These are phyloP conservation scores for Linurgus olivaceus DNA, from an alignment of 2,797 vertebrate genomes.

Conservation along the genomic window DNA sequence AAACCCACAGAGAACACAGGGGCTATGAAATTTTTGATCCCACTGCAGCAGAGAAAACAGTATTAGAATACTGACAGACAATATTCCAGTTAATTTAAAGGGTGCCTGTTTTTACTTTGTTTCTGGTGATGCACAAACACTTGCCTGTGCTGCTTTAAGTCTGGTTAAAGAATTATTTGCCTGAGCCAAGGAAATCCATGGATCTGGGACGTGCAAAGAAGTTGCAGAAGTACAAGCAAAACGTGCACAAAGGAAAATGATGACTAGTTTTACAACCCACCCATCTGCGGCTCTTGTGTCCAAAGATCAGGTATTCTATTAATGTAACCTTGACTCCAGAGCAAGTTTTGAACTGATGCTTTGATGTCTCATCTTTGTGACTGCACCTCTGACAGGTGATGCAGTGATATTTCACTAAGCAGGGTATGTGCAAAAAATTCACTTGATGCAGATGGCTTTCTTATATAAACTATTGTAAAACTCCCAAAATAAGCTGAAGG, in stretches of 20 bases:
- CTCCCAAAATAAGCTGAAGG: not conserved
- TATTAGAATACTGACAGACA: not conserved
- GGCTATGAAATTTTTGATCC: not conserved
- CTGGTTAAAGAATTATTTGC: not conserved
- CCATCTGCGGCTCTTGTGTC: not conserved
- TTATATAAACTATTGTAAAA: not conserved
- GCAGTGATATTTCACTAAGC: not conserved
- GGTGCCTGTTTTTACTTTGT: not conserved
- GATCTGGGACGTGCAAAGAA: not conserved
- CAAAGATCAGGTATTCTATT: not conserved
- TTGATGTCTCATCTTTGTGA: not conserved
- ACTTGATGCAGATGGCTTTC: not conserved
- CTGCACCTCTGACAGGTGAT: not conserved
- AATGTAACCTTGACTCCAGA: not conserved
- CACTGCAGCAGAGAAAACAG: not conserved
- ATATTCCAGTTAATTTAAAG: not conserved
- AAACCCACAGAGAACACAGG: fast-evolving
- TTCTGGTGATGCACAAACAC: not conserved
- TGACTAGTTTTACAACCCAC: not conserved
- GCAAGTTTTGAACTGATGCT: not conserved
- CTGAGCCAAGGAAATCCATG: not conserved
- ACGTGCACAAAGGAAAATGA: not conserved
- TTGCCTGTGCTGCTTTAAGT: not conserved
- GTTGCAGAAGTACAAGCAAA: not conserved
- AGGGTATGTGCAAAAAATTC: not conserved